Evolutionary conservation across 2,888 invertebrate species (phyloP).

Genomic region (Rhynchonema sp.): DNA sequence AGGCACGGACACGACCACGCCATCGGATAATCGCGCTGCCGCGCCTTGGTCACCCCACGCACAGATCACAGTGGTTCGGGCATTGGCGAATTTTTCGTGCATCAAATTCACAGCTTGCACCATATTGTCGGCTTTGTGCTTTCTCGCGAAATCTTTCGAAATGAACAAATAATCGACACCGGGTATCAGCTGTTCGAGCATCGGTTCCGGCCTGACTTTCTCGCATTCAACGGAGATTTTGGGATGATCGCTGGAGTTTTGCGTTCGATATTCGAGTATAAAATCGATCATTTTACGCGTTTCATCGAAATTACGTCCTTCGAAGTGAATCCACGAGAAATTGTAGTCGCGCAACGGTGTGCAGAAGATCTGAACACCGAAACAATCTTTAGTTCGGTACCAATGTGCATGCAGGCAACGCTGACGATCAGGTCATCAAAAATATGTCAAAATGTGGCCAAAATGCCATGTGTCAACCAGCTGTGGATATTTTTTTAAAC

Average conservation of each 20-base stretch:
- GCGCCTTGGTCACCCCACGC: slow-evolving; percentile 45
- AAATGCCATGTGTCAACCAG: not conserved
- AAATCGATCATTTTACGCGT: slow-evolving; percentile 39
- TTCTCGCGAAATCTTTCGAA: slow-evolving; percentile 44
- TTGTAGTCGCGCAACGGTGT: slow-evolving; percentile 20
- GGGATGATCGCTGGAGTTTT: not conserved
- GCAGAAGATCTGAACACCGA: no score
- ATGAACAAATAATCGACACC: slow-evolving; percentile 43
- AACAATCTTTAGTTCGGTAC: no score
- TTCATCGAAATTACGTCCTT: slow-evolving; percentile 40
- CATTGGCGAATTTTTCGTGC: slow-evolving; percentile 12
- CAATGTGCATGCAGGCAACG: no score
- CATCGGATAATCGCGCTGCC: slow-evolving; percentile 30
- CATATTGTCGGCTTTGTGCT: slow-evolving; percentile 37
- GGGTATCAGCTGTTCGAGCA: slow-evolving; percentile 36
- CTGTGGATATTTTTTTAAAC: no score
- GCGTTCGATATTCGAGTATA: slow-evolving; percentile 35
- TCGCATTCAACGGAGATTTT: slow-evolving; percentile 43
- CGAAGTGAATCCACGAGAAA: slow-evolving; percentile 46
- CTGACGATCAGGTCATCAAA: no score
- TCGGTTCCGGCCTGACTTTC: slow-evolving; percentile 34
- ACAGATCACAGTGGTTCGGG: slow-evolving; percentile 30
- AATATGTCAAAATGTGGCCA: not conserved
- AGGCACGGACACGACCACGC: slow-evolving; percentile 26
- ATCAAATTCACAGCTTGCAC: slow-evolving; percentile 35